Percentiles rank a stretch among this genome's conserved stretches.
phyloP scores from a whole-genome alignment of 2,113 vertebrate species.

The Myrmecobius fasciatus region DNA sequence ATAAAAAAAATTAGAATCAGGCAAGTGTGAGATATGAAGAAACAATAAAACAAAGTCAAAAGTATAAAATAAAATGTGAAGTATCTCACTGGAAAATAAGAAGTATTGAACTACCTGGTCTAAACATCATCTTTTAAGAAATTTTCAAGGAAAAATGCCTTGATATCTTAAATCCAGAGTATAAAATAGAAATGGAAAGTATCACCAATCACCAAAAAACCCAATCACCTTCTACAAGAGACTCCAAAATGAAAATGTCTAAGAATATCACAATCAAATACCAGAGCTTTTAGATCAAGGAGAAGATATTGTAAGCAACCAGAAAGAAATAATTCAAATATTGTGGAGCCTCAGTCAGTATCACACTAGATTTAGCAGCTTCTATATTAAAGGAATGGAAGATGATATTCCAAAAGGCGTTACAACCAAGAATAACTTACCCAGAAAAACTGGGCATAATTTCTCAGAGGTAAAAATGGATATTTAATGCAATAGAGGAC shows the following conservation, averaged over 20 bases:
- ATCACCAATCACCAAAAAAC: too few species aligned
- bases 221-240: too few species aligned
- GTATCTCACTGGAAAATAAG: not conserved
- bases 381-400: not conserved
- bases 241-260: not conserved
- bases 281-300: not conserved
- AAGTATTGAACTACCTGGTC: too few species aligned
- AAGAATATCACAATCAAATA: not conserved
- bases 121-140: too few species aligned
- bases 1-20: too few species aligned
- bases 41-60: not conserved
- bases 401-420: too few species aligned
- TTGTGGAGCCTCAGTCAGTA: not conserved
- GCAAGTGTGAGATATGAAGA: too few species aligned
- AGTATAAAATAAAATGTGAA: not conserved
- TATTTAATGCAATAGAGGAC: too few species aligned
- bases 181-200: not conserved
- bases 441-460: too few species aligned
- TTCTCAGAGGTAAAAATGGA: too few species aligned
- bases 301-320: not conserved
- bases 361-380: not conserved
- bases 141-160: too few species aligned
- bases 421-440: too few species aligned
- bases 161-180: not conserved
- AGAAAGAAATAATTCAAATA: not conserved